A percentile compares a stretch with the other conserved stretches of the same genome.
phyloP scores from a whole-genome alignment of 2,113 vertebrate genomes.

The Neolamprologus brichardi region DNA sequence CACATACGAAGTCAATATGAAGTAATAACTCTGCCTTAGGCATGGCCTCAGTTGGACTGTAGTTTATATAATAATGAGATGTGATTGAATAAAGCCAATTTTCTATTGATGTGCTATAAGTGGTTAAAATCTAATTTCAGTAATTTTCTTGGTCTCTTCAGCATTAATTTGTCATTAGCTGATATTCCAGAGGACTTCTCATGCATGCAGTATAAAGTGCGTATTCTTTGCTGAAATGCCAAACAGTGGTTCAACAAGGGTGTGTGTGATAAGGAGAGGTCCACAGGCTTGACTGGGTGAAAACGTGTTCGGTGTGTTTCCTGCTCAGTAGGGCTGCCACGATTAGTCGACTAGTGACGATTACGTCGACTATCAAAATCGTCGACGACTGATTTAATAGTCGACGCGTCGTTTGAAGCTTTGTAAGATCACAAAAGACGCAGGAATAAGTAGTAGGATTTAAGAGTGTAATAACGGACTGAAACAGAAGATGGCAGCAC shows the following conservation, averaged over 20 bases:
- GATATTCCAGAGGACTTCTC: constrained; percentile 26
- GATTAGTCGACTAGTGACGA: too few species aligned
- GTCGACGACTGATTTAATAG: too few species aligned
- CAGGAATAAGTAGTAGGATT: too few species aligned
- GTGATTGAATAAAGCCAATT: constrained; percentile 59
- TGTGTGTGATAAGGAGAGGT: constrained; percentile 16
- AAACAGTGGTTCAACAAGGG: constrained; percentile 10
- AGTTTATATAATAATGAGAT: constrained; percentile 43
- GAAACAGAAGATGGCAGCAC: too few species aligned
- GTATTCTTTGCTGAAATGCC: constrained; percentile 39
- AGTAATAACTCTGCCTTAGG: background rate
- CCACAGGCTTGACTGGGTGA: constrained; percentile 4
- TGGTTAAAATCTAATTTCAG: constrained; percentile 51
- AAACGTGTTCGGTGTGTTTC: background rate
- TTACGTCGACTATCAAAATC: too few species aligned
- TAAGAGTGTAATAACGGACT: too few species aligned
- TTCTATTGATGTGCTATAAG: constrained; percentile 55
- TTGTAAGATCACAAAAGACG: too few species aligned
- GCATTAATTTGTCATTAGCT: constrained; percentile 52
- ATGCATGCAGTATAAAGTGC: constrained; percentile 22
- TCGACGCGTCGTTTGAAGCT: too few species aligned
- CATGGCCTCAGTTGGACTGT: constrained; percentile 41
- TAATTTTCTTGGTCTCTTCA: constrained; percentile 44
- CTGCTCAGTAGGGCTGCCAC: background rate
- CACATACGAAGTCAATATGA: background rate